Conservation (phyloP, 1,140 invertebrate species). For the Nasonia longicornis region DNA sequence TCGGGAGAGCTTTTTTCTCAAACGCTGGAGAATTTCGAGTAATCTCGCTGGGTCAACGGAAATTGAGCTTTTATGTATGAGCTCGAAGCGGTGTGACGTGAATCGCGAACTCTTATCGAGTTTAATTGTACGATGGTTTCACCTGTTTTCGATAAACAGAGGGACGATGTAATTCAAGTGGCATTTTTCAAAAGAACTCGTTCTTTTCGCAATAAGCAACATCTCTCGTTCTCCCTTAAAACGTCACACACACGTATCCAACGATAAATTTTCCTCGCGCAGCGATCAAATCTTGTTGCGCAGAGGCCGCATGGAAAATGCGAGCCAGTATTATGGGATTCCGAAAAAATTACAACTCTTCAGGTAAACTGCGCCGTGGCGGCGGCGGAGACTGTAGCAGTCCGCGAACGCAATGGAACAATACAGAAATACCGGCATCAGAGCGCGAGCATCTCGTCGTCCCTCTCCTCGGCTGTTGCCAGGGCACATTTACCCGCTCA, state of each 20-base stretch:
- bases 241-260: too few relatives aligned
- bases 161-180: too few relatives aligned
- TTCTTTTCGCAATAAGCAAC: too few relatives aligned
- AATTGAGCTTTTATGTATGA: neutral
- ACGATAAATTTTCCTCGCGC: neutral
- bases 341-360: neutral
- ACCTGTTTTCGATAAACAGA: too few relatives aligned
- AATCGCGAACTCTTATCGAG: too few relatives aligned
- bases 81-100: neutral
- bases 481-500: neutral
- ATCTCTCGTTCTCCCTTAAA: too few relatives aligned
- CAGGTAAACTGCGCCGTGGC: neutral
- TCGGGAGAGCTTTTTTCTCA: neutral
- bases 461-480: constrained; percentile 1
- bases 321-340: neutral
- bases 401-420: neutral
- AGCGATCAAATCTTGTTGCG: too few relatives aligned
- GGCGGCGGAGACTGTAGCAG: too few relatives aligned
- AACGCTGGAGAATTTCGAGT: too few relatives aligned
- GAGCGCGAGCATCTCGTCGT: neutral
- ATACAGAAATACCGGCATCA: neutral
- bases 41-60: neutral
- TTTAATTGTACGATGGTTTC: too few relatives aligned
- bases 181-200: too few relatives aligned
- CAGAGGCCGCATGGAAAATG: neutral